phyloP scores from a whole-genome alignment of 1,140 invertebrate species.

The Bactericera cockerelli region DNA sequence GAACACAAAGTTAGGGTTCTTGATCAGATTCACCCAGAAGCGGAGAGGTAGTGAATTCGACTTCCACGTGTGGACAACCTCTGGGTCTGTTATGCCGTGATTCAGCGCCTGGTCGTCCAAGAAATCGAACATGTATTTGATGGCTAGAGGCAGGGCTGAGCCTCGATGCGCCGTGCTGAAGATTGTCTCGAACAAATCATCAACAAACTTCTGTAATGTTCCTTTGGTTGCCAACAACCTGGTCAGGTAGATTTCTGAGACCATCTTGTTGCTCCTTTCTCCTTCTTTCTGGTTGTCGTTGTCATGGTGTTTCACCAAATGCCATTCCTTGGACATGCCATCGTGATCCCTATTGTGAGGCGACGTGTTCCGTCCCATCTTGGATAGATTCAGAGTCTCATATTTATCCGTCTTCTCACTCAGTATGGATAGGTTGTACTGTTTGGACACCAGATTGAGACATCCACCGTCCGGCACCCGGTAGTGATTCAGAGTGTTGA shows the following conservation, averaged over 20 bases:
- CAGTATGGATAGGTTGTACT: conserved; percentile 89
- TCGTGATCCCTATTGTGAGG: conserved; percentile 88
- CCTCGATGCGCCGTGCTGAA: conserved; percentile 94
- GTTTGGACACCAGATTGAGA: conserved; percentile 86
- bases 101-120: conserved; percentile 94
- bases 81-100: conserved; percentile 89
- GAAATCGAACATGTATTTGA: conserved; percentile 99
- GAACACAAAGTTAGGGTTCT: conserved; percentile 99
- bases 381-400: conserved; percentile 78
- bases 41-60: conserved; percentile 72
- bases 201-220: conserved; percentile 96
- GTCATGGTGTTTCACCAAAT: conserved; percentile 91
- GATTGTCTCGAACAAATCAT: conserved; percentile 97
- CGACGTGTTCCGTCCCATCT: conserved; percentile 74
- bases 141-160: conserved; percentile 86
- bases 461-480: conserved; percentile 86
- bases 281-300: conserved; percentile 83
- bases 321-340: conserved; percentile 69
- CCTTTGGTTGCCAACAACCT: conserved; percentile 93
- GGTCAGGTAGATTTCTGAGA: conserved; percentile 98
- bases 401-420: conserved; percentile 89
- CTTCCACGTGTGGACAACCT: conserved; percentile 99
- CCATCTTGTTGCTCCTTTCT: conserved; percentile 96
- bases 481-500: conserved; percentile 96
- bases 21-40: conserved; percentile 99